Conservation (phyloP, 1,140 invertebrate genomes). For the Portunus trituberculatus region DNA sequence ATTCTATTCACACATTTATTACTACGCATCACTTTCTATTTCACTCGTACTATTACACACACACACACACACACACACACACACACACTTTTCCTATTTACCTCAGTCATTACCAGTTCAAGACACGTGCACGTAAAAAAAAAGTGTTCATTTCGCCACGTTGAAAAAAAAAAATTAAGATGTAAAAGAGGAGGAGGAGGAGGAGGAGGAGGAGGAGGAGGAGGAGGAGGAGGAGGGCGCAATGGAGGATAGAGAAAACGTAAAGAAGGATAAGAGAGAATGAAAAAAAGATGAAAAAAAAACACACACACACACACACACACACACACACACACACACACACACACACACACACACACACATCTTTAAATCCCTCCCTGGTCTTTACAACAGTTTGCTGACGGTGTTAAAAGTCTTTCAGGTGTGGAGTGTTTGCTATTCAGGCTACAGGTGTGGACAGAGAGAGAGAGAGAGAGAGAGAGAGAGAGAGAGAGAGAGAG, state of each 20-base stretch:
- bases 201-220: no score
- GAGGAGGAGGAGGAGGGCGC: no score
- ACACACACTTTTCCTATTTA: not conserved
- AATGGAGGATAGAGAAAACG: no score
- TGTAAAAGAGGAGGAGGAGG: no score
- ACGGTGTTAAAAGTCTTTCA: not conserved
- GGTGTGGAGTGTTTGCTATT: not conserved
- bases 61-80: no score
- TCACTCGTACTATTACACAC: not conserved
- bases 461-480: not conserved
- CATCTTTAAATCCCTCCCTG: not conserved
- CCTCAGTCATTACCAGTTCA: no score
- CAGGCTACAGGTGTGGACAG: not conserved
- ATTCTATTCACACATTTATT: not conserved
- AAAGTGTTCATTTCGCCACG: no score
- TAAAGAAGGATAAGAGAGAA: no score
- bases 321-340: slow-evolving; percentile 11
- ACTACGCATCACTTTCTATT: not conserved
- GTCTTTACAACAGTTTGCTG: not conserved
- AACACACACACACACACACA: slow-evolving; percentile 7
- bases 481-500: not conserved
- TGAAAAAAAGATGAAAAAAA: no score
- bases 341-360: slow-evolving; percentile 20
- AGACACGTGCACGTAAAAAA: no score
- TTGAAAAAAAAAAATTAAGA: no score